Conservation (phyloP, 2,113 vertebrate species). For the Anarrhichthys ocellatus region DNA sequence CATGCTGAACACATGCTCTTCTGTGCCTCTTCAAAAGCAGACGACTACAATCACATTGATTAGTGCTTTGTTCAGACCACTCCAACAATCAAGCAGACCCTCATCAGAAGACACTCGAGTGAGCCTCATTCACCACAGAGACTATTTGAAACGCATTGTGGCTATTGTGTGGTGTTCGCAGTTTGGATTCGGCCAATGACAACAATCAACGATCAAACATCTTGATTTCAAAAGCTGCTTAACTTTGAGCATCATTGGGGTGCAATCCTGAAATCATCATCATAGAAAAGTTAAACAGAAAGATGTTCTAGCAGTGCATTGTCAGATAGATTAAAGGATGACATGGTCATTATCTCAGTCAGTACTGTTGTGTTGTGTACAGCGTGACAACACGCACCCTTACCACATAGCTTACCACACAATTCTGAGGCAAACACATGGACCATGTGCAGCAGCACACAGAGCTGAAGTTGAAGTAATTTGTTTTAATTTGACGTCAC, state of each 20-base stretch:
- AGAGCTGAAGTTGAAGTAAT: background rate
- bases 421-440: slow-evolving; percentile 23
- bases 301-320: slow-evolving; percentile 27
- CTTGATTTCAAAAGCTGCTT: slow-evolving; percentile 66
- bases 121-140: slow-evolving; percentile 49
- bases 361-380: background rate
- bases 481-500: slow-evolving; percentile 19
- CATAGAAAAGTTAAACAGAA: slow-evolving; percentile 32
- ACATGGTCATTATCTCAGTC: slow-evolving; percentile 21
- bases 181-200: slow-evolving; percentile 57
- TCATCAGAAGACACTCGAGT: slow-evolving; percentile 66
- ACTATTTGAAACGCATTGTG: slow-evolving; percentile 60
- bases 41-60: slow-evolving; percentile 78
- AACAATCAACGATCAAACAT: slow-evolving; percentile 45
- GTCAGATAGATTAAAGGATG: slow-evolving; percentile 30
- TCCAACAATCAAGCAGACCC: slow-evolving; percentile 76
- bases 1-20: slow-evolving; percentile 69
- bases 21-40: slow-evolving; percentile 70
- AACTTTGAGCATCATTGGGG: slow-evolving; percentile 57
- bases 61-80: slow-evolving; percentile 75
- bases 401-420: background rate
- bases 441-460: background rate
- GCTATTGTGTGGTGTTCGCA: slow-evolving; percentile 31
- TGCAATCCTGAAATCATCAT: slow-evolving; percentile 55
- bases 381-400: background rate